These are phyloP conservation scores for Tachina grossa DNA, from an alignment of 2,888 invertebrate species.

Conservation along the genomic window DNA sequence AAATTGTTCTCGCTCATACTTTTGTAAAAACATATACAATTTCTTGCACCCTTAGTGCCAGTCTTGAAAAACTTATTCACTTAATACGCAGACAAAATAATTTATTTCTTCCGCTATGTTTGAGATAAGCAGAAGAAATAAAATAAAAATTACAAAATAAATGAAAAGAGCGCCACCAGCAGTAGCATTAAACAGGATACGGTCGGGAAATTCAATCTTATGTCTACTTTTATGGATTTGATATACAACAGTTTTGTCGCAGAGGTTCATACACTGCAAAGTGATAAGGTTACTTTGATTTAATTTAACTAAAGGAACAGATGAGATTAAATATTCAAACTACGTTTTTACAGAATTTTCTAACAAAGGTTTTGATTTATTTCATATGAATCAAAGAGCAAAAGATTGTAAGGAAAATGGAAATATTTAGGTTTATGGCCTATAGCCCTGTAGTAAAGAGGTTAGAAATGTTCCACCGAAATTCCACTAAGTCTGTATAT, in stretches of 20 bases:
- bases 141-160: neutral
- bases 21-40: neutral
- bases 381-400: no score
- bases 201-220: conserved; percentile 51
- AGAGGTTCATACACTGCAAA: neutral
- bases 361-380: no score
- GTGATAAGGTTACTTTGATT: neutral
- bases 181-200: neutral
- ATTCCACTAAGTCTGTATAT: no score
- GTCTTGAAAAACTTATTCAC: conserved; percentile 31
- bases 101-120: conserved; percentile 59
- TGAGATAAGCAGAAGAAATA: conserved; percentile 8
- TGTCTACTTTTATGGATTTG: conserved; percentile 34
- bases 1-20: neutral
- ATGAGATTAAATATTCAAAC: no score
- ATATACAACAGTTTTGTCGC: conserved; percentile 4
- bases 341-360: no score
- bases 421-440: no score
- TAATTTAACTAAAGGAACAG: neutral
- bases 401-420: no score
- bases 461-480: no score
- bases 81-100: conserved; percentile 56
- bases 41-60: neutral
- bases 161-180: neutral
- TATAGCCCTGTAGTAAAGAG: no score